These are phyloP conservation scores for Phenacoccus solenopsis DNA, from an alignment of 1,140 invertebrate genomes.

Conservation along the genomic window DNA sequence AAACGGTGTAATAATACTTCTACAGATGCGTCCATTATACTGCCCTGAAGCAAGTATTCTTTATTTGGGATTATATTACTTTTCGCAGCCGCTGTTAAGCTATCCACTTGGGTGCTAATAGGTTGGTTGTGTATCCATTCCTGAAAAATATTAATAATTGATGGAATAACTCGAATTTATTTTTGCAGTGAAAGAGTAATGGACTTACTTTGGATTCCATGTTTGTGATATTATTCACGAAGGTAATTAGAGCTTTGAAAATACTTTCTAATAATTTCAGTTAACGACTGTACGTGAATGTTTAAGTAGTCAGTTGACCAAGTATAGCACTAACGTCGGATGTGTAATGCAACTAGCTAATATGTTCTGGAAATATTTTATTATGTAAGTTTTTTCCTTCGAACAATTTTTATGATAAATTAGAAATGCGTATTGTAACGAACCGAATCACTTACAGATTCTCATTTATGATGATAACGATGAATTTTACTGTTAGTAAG, in stretches of 20 bases:
- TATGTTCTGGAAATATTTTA: too few relatives aligned
- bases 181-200: neutral
- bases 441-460: too few relatives aligned
- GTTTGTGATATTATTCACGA: too few relatives aligned
- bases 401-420: too few relatives aligned
- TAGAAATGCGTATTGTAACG: too few relatives aligned
- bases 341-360: too few relatives aligned
- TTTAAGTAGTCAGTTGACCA: too few relatives aligned
- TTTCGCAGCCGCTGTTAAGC: conserved; percentile 57
- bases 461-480: neutral
- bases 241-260: neutral
- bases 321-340: too few relatives aligned
- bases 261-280: too few relatives aligned
- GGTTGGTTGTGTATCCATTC: conserved; percentile 26
- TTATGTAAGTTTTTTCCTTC: too few relatives aligned
- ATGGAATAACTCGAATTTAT: neutral
- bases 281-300: too few relatives aligned
- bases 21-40: conserved; percentile 74
- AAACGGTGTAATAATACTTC: conserved; percentile 84
- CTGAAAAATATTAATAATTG: neutral
- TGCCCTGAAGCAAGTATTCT: conserved; percentile 31
- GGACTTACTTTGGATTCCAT: neutral
- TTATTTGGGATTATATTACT: conserved; percentile 71
- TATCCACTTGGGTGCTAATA: conserved; percentile 57
- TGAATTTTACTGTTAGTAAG: neutral